Evolutionary conservation across 2,113 vertebrate species (phyloP), one percentile per base, ranked within the genome.

Genomic region (Corydoras maculifer): DNA sequence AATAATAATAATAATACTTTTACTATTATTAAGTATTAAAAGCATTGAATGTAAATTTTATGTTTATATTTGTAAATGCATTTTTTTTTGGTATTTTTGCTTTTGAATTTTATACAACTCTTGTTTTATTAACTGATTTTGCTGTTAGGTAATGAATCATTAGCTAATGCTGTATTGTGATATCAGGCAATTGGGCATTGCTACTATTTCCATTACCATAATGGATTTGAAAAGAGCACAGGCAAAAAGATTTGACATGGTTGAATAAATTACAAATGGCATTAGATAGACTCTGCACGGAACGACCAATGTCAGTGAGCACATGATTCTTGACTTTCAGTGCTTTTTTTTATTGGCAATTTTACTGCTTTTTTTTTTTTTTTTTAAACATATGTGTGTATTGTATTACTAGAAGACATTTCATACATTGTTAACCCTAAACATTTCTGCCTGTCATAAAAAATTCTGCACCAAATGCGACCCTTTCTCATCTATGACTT

Each of bases 251-350:
- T 62, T 25, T 18, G 30, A 63, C 12, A 53, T 54, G 69, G 58
- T 15, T 71, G 15, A 68, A 32, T 35, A 64, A 31, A 60, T 25
- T 53, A 66, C 62, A 73, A 73, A 73, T 73, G 25, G 14, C 25
- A 66, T 64, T 65, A 55, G 67, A 70, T 25, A 35, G 58, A 62
- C 49, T 25, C 55, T 4, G 57, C 13, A 62, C 31, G 13, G 25
- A 49, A 65, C 31, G 57, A 32, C 30, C 49, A 18, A 35, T 5
- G 49, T 53, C 18, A 25, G 18, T 25, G 18, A 25, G 18, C 18
- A 25, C 18, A n/a, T 57, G 59, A 55, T 3, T 51, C 18, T 25
- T 25, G 18, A 25, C 18, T 25, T 25, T 25, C 18, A 25, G 35
- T 43, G 4, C n/a, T 43, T 43, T 43, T 43, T 43, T 43, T 43